phyloP scores from a whole-genome alignment of 1,140 invertebrate species.

The Pseudomyrmex cubaensis region DNA sequence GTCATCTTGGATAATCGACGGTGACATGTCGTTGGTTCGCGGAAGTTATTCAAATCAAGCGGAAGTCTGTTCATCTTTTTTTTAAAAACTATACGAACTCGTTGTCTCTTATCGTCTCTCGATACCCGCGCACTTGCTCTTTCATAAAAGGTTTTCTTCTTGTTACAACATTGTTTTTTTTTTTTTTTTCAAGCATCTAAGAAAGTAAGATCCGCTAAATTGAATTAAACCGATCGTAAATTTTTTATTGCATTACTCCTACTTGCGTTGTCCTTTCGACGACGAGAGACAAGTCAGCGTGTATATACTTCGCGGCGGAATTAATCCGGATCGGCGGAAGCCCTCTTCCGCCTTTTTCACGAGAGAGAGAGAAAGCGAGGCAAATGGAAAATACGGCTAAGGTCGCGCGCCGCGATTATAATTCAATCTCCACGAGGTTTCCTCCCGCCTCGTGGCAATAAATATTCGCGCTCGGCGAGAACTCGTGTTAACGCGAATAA shows the following conservation, averaged over 20 bases:
- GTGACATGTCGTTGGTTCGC: no score
- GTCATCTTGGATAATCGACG: no score
- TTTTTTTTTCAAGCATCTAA: no score
- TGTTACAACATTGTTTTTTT: not conserved
- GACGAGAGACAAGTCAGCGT: constrained; percentile 21
- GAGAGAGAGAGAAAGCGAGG: not conserved
- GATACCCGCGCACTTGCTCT: no score
- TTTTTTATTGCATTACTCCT: constrained; percentile 12
- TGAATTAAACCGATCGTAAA: not conserved
- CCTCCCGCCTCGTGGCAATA: constrained; percentile 58
- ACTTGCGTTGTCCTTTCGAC: not conserved
- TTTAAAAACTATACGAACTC: no score
- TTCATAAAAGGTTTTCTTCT: no score
- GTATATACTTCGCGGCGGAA: constrained; percentile 13
- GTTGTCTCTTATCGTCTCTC: no score
- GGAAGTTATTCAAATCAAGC: no score
- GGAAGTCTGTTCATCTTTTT: no score
- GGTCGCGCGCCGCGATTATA: constrained; percentile 53
- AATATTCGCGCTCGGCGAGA: constrained; percentile 69
- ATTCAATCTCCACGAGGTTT: constrained; percentile 63
- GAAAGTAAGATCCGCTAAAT: no score
- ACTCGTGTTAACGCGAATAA: constrained; percentile 76
- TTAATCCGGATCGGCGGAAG: constrained; percentile 42
- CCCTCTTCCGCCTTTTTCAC: constrained; percentile 34
- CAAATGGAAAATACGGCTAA: constrained; percentile 40